Base-by-base conservation (phyloP, 2,888 invertebrate genomes). In the Himalopsyche japonica region DNA sequence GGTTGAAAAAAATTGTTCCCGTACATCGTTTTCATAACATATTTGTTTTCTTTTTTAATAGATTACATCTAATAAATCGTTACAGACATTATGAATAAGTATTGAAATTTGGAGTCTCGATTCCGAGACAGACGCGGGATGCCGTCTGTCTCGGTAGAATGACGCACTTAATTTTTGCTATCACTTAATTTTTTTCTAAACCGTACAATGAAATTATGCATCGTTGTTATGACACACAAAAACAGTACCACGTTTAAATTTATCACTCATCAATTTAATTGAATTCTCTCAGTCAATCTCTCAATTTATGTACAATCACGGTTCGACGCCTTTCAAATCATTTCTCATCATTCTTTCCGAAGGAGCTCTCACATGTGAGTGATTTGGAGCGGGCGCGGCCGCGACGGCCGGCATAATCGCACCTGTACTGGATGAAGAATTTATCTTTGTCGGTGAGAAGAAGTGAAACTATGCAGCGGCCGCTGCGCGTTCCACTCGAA, bases 381-480 rank as follows among this genome's bases (percentile, higher is more conserved):
- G 57, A 57, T 24, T 57, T 57, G 57, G 57, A 57, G n/a, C 57
- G 57, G 15, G 57, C 57, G 57, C 57, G 57, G 57, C 57, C 57
- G n/a, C 57, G 57, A 8, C 57, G 57, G 57, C 20, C 57, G 57
- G 57, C 57, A 7, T 57, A 57, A 49, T 86, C 84, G 49, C 85
- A 86, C 24, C 84, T 80, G 43, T 86, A 86, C 77, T 82, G 79
- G 76, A 86, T 86, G 57, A 86, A 86, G 47, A 86, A 86, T 81
- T 82, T 87, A 82, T 85, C 82, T 79, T 85, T 80, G 64, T 82
- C 84, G 64, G 49, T 84, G 47, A 83, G 83, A 43, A 82, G 81
- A 87, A 87, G 87, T 86, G 87, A 86, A 85, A 84, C 87, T 79
- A 83, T 76, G 83, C 85, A 84, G 81, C 82, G 84, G 37, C 81